These are phyloP conservation scores for Macrotis lagotis DNA, from an alignment of 2,113 vertebrate species.

Conservation along the genomic window DNA sequence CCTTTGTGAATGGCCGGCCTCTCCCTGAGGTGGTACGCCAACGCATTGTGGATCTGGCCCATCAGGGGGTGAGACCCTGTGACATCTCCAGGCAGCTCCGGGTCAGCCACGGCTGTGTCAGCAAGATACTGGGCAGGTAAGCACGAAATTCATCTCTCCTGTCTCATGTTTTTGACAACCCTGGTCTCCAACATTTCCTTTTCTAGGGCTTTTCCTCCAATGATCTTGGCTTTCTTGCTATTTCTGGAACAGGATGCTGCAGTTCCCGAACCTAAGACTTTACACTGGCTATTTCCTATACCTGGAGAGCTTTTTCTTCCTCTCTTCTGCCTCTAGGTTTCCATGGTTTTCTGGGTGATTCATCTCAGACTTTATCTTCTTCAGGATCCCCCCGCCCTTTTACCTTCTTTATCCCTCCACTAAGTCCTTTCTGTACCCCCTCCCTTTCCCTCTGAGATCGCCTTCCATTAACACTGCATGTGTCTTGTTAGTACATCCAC, in stretches of 20 bases:
- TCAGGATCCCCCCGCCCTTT: neutral
- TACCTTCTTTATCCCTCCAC: neutral
- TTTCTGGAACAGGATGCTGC: neutral
- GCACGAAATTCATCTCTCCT: constrained; percentile 64
- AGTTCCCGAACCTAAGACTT: neutral
- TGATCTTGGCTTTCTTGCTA: neutral
- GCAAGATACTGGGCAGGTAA: constrained; percentile 95
- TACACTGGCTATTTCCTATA: rapidly evolving
- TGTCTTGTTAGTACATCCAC: neutral
- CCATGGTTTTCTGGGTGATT: neutral
- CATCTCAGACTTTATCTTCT: rapidly evolving
- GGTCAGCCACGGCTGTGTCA: constrained; percentile 94
- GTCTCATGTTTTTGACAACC: neutral
- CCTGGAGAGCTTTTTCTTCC: rapidly evolving
- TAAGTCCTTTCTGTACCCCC: neutral
- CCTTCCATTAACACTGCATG: neutral
- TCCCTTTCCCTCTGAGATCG: neutral
- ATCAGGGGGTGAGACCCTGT: constrained; percentile 92
- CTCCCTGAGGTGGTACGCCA: constrained; percentile 94
- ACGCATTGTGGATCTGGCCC: constrained; percentile 94
- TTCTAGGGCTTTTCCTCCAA: neutral
- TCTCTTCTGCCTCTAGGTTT: neutral
- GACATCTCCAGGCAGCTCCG: constrained; percentile 94
- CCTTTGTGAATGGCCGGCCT: constrained; percentile 93
- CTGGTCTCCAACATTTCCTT: neutral